Base-by-base conservation (phyloP, 2,888 invertebrate species). In the Coelinius sp. region DNA sequence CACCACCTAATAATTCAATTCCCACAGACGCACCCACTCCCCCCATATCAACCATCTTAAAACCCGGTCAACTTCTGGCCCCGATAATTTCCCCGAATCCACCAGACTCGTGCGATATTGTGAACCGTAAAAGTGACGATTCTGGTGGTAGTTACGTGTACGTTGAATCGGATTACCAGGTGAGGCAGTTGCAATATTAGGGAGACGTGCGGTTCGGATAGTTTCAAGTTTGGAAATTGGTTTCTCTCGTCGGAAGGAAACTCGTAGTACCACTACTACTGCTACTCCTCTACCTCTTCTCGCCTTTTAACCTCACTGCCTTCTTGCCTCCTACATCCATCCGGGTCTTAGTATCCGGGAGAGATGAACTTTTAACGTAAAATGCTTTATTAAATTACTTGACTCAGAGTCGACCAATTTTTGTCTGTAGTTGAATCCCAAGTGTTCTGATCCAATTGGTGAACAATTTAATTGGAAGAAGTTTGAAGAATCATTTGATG, bases 191-290 rank as follows among this genome's bases (percentile, higher is more conserved):
- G 73, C 75, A 52, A 73, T 72, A 72, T 73, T 65, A 68, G 75
- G 63, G 59, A 72, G 67, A 71, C 71, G 71, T 73, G 71, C 71
- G 70, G 74, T 73, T 71, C 24, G 38, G 63, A 75, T 74, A 77
- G 75, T 77, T 77, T 76, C 68, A 46, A 73, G 76, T 79, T 80
- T 69, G 75, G 76, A 81, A 80, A 79, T 80, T 80, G 79, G 76
- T 80, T 80, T 77, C 75, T 74, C 74, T 71, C 70, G 66, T 68
- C 69, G 71, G 49, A 49, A 59, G 72, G 59, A 70, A 71, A 67
- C 70, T 59, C 53, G 70, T 38, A 20, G 63, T 49, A 31, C 49
- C 44, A 31, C 44, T 68, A 41, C 24, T n/a, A 31, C 25, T 20
- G 46, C 17, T n/a, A 49, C 38, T 41, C 24, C 53, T 24, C 68